Evolutionary conservation across 2,797 vertebrate genomes (phyloP).

Genomic region (Lacerta bilineata): DNA sequence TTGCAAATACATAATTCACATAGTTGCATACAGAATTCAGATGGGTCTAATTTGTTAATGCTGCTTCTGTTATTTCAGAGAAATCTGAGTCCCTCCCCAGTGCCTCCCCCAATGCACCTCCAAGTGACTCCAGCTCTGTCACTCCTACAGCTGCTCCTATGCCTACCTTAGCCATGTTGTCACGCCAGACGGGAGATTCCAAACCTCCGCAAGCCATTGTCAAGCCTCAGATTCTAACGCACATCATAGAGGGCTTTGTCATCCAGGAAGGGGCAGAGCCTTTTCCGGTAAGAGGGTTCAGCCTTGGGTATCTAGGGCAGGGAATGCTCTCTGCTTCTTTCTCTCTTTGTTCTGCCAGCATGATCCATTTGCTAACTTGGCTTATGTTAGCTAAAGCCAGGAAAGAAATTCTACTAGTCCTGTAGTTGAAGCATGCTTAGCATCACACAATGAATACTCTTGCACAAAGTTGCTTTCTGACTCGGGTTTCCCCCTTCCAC

Average conservation of each 20-base stretch:
- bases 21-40: neutral
- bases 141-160: slow-evolving; percentile 74
- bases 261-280: slow-evolving; percentile 99
- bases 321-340: neutral
- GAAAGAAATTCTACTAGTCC: neutral
- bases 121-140: slow-evolving; percentile 69
- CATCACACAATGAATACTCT: neutral
- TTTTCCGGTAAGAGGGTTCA: slow-evolving; percentile 89
- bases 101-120: slow-evolving; percentile 60
- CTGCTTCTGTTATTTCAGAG: slow-evolving; percentile 71
- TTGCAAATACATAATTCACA: neutral
- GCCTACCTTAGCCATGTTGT: slow-evolving; percentile 83
- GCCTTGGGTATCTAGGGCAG: neutral
- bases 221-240: slow-evolving; percentile 98
- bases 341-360: neutral
- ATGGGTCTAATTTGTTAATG: slow-evolving; percentile 2
- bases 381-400: neutral
- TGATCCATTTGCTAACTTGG: neutral
- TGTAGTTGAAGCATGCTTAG: neutral
- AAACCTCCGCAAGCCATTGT: slow-evolving; percentile 96
- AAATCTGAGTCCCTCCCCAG: slow-evolving; percentile 76
- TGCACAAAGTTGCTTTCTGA: neutral
- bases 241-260: slow-evolving; percentile 98
- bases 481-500: slow-evolving; percentile 21
- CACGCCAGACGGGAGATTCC: slow-evolving; percentile 86